These are phyloP conservation scores for Oegoconia quadripuncta DNA, from an alignment of 2,888 invertebrate species.

Conservation along the genomic window DNA sequence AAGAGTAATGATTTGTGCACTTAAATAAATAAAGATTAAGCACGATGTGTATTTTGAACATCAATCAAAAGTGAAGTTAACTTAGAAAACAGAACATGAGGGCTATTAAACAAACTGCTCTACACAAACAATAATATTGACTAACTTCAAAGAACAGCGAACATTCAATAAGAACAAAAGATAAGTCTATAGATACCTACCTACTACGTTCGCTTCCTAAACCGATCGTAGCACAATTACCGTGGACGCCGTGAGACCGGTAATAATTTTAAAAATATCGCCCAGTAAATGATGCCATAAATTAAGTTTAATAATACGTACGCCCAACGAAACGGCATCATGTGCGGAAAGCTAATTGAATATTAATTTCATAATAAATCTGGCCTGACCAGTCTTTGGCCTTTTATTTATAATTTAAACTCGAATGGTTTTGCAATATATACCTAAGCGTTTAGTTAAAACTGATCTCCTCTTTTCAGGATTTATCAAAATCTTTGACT, in stretches of 20 bases:
- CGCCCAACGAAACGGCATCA: constrained; percentile 70
- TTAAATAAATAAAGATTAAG: too few species aligned
- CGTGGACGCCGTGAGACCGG: constrained; percentile 55
- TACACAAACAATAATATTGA: constrained; percentile 2
- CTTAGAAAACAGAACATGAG: too few species aligned
- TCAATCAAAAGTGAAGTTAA: too few species aligned
- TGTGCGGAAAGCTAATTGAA: constrained; percentile 79
- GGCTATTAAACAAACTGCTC: too few species aligned
- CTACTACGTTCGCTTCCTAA: constrained; percentile 38
- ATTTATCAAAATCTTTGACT: too few species aligned
- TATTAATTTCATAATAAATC: constrained; percentile 78
- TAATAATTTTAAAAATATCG: constrained; percentile 74
- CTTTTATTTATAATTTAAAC: constrained; percentile 68
- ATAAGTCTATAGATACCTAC: constrained; percentile 21
- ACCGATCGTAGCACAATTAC: constrained; percentile 58
- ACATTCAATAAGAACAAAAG: constrained; percentile 15
- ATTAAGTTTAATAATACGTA: constrained; percentile 75
- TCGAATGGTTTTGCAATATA: constrained; percentile 39
- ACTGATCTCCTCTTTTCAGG: too few species aligned
- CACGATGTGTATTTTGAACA: too few species aligned
- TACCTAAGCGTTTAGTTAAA: constrained; percentile 5
- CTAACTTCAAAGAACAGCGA: constrained; percentile 10
- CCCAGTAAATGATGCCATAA: constrained; percentile 75
- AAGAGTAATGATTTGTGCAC: too few species aligned
- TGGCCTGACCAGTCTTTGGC: constrained; percentile 59